Evolutionary conservation across 2,888 invertebrate genomes (phyloP).

Genomic region (Chrysotoxum bicinctum): DNA sequence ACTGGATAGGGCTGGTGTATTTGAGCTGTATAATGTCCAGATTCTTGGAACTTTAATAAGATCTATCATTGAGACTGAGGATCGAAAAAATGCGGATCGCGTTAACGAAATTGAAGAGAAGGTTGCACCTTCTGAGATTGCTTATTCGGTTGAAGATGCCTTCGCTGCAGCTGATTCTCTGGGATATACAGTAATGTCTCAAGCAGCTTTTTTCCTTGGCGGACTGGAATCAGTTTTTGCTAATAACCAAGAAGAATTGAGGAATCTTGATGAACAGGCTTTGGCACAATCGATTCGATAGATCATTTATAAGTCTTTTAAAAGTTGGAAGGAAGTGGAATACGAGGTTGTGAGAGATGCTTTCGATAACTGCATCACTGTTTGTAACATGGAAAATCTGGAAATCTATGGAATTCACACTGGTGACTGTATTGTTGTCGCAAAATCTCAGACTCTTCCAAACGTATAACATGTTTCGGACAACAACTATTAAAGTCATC

Average conservation of each 20-base stretch:
- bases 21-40: constrained; percentile 92
- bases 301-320: constrained; percentile 97
- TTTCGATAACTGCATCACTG: constrained; percentile 98
- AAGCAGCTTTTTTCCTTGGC: constrained; percentile 98
- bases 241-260: constrained; percentile 91
- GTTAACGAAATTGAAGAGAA: constrained; percentile 94
- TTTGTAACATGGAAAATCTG: constrained; percentile 99
- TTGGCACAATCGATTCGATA: constrained; percentile 94
- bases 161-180: constrained; percentile 92
- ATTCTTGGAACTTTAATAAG: constrained; percentile 98
- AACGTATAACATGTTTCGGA: constrained; percentile 97
- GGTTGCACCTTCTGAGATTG: constrained; percentile 97
- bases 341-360: constrained; percentile 99
- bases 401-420: constrained; percentile 99
- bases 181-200: constrained; percentile 97
- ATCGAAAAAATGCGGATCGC: constrained; percentile 95
- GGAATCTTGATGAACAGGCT: constrained; percentile 90
- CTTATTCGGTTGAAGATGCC: constrained; percentile 93
- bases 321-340: constrained; percentile 99
- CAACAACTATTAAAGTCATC: constrained; percentile 97
- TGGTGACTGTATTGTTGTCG: constrained; percentile 98
- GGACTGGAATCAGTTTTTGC: constrained; percentile 99
- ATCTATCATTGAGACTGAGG: constrained; percentile 98
- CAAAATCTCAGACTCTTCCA: constrained; percentile 98
- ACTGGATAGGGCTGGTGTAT: constrained; percentile 90